Evolutionary conservation across 2,888 invertebrate species (phyloP).

Genomic region (Cylindroiulus punctatus): DNA sequence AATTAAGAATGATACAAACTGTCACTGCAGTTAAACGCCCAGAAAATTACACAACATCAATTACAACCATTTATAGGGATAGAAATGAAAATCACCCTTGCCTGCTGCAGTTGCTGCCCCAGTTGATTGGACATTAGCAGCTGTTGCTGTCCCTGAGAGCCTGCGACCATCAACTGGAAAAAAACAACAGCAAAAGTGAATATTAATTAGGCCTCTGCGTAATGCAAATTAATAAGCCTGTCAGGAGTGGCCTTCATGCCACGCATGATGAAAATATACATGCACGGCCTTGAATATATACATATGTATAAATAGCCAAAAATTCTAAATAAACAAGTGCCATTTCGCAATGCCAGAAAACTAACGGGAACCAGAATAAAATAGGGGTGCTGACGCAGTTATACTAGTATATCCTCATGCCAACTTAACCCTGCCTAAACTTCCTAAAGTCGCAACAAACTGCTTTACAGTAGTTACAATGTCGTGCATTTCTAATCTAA

Average conservation of each 20-base stretch:
- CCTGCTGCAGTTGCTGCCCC: constrained; percentile 59
- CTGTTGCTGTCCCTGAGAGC: constrained; percentile 64
- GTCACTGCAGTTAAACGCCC: no score
- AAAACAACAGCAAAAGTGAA: constrained; percentile 51
- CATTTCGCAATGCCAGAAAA: not conserved
- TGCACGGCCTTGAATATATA: not conserved
- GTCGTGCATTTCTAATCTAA: no score
- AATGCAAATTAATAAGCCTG: not conserved
- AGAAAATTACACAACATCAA: constrained; percentile 14
- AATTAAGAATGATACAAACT: no score
- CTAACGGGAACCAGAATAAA: not conserved
- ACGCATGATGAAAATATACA: not conserved
- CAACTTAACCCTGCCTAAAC: no score
- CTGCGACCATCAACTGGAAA: constrained; percentile 65
- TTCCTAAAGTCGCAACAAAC: no score
- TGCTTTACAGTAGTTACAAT: no score
- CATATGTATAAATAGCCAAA: not conserved
- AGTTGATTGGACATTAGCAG: constrained; percentile 67
- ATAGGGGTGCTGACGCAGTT: not conserved
- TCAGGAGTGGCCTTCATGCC: not conserved
- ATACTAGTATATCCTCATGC: not conserved
- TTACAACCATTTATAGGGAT: not conserved
- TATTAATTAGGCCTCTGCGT: not conserved
- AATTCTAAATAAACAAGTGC: not conserved
- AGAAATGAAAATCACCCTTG: constrained; percentile 41